These are phyloP conservation scores for Helicoverpa armigera DNA, from an alignment of 1,140 invertebrate genomes.

Conservation along the genomic window DNA sequence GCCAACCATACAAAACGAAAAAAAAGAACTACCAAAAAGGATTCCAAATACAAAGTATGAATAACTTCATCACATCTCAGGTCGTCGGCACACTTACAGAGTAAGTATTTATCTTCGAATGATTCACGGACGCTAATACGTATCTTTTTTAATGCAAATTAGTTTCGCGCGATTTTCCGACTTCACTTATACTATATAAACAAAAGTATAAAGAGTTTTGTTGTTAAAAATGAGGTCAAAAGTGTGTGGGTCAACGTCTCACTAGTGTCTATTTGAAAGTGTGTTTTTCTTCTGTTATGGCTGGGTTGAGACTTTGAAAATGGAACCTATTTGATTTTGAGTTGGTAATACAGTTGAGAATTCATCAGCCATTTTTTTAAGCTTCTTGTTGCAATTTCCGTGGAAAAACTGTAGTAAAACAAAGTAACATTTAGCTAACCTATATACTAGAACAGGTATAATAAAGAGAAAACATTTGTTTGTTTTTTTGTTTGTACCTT, in stretches of 20 bases:
- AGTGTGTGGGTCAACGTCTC: conserved; percentile 40
- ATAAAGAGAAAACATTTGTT: too few species aligned
- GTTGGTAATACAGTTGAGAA: too few species aligned
- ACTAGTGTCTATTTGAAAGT: neutral
- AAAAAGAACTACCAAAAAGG: conserved; percentile 2
- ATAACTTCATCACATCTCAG: conserved; percentile 21
- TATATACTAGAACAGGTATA: too few species aligned
- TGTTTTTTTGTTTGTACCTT: too few species aligned
- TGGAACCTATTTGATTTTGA: too few species aligned
- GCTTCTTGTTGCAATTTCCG: too few species aligned
- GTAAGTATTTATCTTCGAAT: neutral
- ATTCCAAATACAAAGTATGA: conserved; percentile 18
- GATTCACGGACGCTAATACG: conserved; percentile 27
- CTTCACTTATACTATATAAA: conserved; percentile 12
- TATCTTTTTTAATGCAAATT: conserved; percentile 31
- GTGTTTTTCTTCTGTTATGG: conserved; percentile 3
- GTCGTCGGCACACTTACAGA: conserved; percentile 56
- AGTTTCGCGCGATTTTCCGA: conserved; percentile 15
- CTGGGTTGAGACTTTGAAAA: neutral
- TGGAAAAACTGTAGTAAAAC: too few species aligned
- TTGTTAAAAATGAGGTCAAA: conserved; percentile 12
- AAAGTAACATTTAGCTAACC: too few species aligned
- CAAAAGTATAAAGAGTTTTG: conserved; percentile 15
- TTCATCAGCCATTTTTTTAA: too few species aligned
- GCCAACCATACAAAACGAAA: neutral